Base-by-base conservation (phyloP, 2,113 vertebrate genomes). In the Solea senegalensis region DNA sequence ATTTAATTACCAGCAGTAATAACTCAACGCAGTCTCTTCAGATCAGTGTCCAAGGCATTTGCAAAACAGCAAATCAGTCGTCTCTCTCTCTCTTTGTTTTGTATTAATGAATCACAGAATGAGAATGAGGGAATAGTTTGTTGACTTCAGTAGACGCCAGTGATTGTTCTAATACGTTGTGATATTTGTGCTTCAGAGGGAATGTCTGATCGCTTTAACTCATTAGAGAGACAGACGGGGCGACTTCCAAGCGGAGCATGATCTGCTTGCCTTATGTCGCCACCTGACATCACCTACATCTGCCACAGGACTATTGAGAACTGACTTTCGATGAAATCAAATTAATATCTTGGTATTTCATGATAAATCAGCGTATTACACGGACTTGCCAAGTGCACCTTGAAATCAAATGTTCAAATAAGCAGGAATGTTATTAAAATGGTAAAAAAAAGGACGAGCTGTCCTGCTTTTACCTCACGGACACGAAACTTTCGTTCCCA, bases 61-160 rank as follows among this genome's bases (percentile, higher is more conserved):
- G 52, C 49, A 53, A 27, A 7, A 69, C 39, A 65, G 39, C 39
- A 57, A 21, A 21, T 21, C 48, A 78, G 48, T 55, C 43, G 14
- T 46, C 55, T 72, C 59, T 76, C 60, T 51, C 72, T 13, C 66
- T 58, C 56, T 39, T 67, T 7, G 56, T 72, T 76, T 15, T 56
- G 43, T 66, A 61, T 75, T 57, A 61, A 86, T 82, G 69, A 87
- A 62, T 89, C 62, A 82, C 40, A 78, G 27, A 46, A 21, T 21
- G 21, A 41, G 15, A 51, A 8, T 10, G 12, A 56, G 9, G 39
- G 40, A 72, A 69, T 76, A 39, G 54, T 73, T 72, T 72, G 54
- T 75, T 81, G 81, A 87, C 67, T 72, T 84, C 72, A 79, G 82
- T 50, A 74, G 54, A 71, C 68, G 61, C 67, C 79, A 88, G 69